Conservation (phyloP, 2,797 vertebrate genomes). For the Podarcis lilfordi region DNA sequence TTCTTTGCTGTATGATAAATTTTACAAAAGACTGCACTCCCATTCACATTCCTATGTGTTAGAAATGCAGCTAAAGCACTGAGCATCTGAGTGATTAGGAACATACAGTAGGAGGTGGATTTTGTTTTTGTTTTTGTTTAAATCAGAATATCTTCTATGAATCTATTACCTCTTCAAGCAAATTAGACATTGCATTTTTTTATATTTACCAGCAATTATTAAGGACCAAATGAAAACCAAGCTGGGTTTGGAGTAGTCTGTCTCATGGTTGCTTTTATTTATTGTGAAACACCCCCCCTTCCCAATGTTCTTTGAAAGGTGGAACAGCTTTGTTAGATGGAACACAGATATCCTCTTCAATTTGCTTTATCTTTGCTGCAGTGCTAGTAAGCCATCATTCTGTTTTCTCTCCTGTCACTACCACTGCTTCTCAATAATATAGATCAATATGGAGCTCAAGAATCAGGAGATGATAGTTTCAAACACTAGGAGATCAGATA, state of each 20-base stretch:
- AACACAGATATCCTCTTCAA: slow-evolving; percentile 5
- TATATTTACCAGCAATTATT: background rate
- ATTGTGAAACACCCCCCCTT: background rate
- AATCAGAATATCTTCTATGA: background rate
- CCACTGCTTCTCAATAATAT: background rate
- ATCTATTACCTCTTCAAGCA: background rate
- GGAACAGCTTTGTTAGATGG: slow-evolving; percentile 7
- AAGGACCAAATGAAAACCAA: background rate
- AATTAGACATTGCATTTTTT: background rate
- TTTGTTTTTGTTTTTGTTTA: background rate
- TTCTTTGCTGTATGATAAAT: background rate
- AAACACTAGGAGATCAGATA: background rate
- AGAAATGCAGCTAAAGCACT: background rate
- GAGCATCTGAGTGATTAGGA: background rate
- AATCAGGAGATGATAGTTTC: slow-evolving; percentile 7
- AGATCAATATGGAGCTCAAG: slow-evolving; percentile 23
- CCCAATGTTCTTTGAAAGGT: background rate
- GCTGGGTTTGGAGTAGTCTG: background rate
- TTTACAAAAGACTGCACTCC: background rate
- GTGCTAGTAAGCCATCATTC: background rate
- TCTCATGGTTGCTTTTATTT: background rate
- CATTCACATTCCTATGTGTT: background rate
- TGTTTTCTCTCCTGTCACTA: background rate
- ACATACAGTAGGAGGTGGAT: background rate
- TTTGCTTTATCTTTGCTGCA: background rate